Percentiles rank a stretch among this genome's conserved stretches.
These are phyloP conservation scores for Bos javanicus DNA, from an alignment of 2,113 vertebrate species.

Conservation along the genomic window DNA sequence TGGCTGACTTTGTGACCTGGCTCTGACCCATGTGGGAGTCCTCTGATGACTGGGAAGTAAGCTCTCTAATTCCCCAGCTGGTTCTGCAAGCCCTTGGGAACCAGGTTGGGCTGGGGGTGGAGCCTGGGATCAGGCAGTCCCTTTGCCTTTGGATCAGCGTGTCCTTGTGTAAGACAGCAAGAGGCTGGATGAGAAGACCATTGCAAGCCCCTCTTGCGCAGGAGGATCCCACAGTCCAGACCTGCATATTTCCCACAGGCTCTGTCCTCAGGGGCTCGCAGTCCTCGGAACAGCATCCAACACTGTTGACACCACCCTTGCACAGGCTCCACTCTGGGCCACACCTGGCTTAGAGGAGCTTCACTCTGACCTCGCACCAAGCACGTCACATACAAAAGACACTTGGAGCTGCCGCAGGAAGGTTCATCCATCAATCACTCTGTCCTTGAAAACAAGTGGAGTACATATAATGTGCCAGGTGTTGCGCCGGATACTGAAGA, in stretches of 20 bases:
- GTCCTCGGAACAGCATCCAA: background rate
- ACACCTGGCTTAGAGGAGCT: background rate
- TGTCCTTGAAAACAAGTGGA: background rate
- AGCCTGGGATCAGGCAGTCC: background rate
- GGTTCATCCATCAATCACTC: background rate
- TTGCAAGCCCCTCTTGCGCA: accelerated
- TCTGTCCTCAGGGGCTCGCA: background rate
- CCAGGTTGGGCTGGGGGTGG: background rate
- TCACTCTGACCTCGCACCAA: background rate
- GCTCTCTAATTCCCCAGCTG: background rate
- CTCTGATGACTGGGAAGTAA: background rate
- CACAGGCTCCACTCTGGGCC: background rate
- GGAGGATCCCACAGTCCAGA: background rate
- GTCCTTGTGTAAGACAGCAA: background rate
- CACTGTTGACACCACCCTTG: background rate
- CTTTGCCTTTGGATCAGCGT: background rate
- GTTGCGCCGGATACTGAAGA: background rate
- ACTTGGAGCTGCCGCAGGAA: background rate
- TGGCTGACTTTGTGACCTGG: background rate
- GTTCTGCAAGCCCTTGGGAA: background rate
- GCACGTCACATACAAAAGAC: background rate
- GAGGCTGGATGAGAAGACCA: background rate
- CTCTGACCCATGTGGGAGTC: background rate
- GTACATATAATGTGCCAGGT: background rate
- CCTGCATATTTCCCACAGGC: background rate